Evolutionary conservation across 2,888 invertebrate species (phyloP).

Genomic region (Hemithea aestivaria): DNA sequence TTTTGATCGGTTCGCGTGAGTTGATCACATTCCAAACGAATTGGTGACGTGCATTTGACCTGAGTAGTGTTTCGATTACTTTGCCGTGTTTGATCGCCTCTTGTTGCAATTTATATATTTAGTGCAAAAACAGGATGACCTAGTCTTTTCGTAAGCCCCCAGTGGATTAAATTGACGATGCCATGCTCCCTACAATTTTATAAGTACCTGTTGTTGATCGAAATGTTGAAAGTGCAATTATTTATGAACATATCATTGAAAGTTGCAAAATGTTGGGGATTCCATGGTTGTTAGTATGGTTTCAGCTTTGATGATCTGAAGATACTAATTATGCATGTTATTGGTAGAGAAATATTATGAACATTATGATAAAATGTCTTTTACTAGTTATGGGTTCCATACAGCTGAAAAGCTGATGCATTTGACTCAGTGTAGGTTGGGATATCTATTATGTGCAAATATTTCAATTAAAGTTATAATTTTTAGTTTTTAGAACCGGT

Average conservation of each 20-base stretch:
- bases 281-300: constrained; percentile 19
- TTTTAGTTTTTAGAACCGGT: no score
- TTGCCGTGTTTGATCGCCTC: constrained; percentile 7
- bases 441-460: constrained; percentile 1
- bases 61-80: constrained; percentile 1
- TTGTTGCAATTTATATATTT: no score
- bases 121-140: no score
- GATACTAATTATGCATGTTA: no score
- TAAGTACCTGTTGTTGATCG: not conserved
- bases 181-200: not conserved
- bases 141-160: no score
- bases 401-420: no score
- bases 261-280: constrained; percentile 18
- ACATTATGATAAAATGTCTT: no score
- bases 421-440: not conserved
- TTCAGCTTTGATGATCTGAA: no score
- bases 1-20: constrained; percentile 44
- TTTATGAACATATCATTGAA: constrained; percentile 29
- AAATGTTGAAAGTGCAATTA: constrained; percentile 62
- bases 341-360: no score
- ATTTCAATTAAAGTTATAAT: constrained; percentile 1
- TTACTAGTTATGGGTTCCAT: no score
- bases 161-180: no score
- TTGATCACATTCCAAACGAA: constrained; percentile 37
- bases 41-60: constrained; percentile 4